Evolutionary conservation across 2,888 invertebrate genomes (phyloP).

Genomic region (Trissonchulus latispiculum): DNA sequence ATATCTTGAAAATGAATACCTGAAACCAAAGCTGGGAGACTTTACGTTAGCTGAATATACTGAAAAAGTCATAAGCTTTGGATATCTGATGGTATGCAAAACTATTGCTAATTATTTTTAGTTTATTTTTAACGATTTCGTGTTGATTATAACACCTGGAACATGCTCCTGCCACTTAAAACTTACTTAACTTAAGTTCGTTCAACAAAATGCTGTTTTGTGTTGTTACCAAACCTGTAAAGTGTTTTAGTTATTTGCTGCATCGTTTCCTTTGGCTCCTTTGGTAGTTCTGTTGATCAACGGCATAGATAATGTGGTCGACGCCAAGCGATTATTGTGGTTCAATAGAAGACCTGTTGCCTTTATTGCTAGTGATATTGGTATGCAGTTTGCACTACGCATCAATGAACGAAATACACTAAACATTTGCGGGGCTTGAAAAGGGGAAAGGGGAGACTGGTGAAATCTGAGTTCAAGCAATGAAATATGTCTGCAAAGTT

Average conservation of each 20-base stretch:
- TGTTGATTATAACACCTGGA: too few species aligned
- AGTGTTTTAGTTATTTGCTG: constrained; percentile 50
- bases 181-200: constrained; percentile 20
- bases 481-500: too few species aligned
- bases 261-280: constrained; percentile 50
- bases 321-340: constrained; percentile 47
- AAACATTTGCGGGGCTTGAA: too few species aligned
- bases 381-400: too few species aligned
- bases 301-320: constrained; percentile 46
- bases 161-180: neutral
- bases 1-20: constrained; percentile 43
- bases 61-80: constrained; percentile 50
- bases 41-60: constrained; percentile 49
- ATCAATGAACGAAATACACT: too few species aligned
- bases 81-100: constrained; percentile 49
- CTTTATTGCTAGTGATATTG: constrained; percentile 47
- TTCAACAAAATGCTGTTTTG: too few species aligned
- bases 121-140: too few species aligned
- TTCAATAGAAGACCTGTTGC: constrained; percentile 47
- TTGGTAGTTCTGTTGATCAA: constrained; percentile 47
- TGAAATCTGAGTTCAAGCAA: too few species aligned
- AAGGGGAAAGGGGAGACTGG: too few species aligned
- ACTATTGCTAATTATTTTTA: too few species aligned
- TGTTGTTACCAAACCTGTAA: too few species aligned
- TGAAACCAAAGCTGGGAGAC: constrained; percentile 46